Conservation (phyloP, 1,140 invertebrate species). For the Cheumatopsyche charites region DNA sequence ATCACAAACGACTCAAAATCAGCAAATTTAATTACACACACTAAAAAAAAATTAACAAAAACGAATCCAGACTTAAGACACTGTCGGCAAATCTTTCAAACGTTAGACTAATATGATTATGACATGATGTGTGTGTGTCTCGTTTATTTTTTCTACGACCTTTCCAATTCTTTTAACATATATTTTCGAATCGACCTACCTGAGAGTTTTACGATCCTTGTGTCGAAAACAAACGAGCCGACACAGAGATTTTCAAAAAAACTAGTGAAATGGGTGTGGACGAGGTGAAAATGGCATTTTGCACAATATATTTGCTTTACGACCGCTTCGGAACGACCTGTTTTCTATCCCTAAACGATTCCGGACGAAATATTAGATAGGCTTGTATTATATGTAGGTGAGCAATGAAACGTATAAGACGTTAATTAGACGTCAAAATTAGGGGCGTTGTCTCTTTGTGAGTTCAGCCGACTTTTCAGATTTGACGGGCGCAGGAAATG, state of each 20-base stretch:
- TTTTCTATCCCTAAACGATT: too few relatives aligned
- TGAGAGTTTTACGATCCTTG: not conserved
- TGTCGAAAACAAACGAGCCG: slow-evolving; percentile 26
- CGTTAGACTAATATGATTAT: slow-evolving; percentile 18
- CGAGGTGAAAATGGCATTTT: slow-evolving; percentile 7
- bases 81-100: slow-evolving; percentile 1
- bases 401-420: not conserved
- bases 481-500: not conserved
- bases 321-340: slow-evolving; percentile 9
- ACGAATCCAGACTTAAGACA: too few relatives aligned
- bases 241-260: not conserved
- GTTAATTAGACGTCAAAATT: slow-evolving; percentile 12
- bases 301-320: slow-evolving; percentile 34
- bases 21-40: too few relatives aligned
- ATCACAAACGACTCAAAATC: too few relatives aligned
- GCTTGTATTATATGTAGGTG: too few relatives aligned
- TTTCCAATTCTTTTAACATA: too few relatives aligned
- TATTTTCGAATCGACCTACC: too few relatives aligned
- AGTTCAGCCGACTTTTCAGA: not conserved
- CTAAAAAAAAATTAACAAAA: too few relatives aligned
- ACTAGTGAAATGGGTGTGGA: not conserved
- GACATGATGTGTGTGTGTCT: slow-evolving; percentile 3
- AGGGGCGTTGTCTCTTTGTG: not conserved
- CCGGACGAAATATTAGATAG: too few relatives aligned
- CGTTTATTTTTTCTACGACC: not conserved